These are phyloP conservation scores for Hybognathus amarus DNA, from an alignment of 2,797 vertebrate species.

Conservation along the genomic window DNA sequence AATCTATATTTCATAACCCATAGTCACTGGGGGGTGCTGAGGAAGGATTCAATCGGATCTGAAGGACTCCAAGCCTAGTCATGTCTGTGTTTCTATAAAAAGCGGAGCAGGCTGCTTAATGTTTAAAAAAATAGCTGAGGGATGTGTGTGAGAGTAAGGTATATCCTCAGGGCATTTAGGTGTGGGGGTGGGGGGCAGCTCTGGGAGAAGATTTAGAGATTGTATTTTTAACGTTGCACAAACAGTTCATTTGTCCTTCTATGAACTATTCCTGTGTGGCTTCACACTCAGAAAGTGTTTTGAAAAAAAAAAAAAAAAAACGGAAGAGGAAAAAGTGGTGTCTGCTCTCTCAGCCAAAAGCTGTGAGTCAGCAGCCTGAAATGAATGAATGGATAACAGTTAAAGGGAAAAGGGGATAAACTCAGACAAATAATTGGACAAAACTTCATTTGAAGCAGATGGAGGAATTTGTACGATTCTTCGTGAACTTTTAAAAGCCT, in stretches of 20 bases:
- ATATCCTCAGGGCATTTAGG: constrained; percentile 39
- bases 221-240: constrained; percentile 49
- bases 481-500: constrained; percentile 46
- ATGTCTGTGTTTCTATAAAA: constrained; percentile 46
- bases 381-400: constrained; percentile 38
- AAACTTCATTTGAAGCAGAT: constrained; percentile 46
- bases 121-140: constrained; percentile 54
- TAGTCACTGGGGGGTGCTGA: constrained; percentile 35
- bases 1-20: constrained; percentile 55
- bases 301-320: neutral
- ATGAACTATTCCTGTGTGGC: constrained; percentile 24
- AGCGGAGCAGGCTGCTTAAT: constrained; percentile 43
- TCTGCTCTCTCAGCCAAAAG: constrained; percentile 8
- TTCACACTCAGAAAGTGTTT: constrained; percentile 26
- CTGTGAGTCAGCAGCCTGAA: constrained; percentile 29
- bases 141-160: constrained; percentile 38
- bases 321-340: constrained; percentile 2
- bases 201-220: constrained; percentile 22
- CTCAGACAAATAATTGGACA: constrained; percentile 24
- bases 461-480: constrained; percentile 22
- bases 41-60: constrained; percentile 46
- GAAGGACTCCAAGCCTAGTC: constrained; percentile 28
- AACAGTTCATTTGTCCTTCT: constrained; percentile 49
- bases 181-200: neutral
- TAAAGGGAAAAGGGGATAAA: constrained; percentile 20